Evolutionary conservation across 2,888 invertebrate genomes (phyloP).

Genomic region (Thera obeliscata): DNA sequence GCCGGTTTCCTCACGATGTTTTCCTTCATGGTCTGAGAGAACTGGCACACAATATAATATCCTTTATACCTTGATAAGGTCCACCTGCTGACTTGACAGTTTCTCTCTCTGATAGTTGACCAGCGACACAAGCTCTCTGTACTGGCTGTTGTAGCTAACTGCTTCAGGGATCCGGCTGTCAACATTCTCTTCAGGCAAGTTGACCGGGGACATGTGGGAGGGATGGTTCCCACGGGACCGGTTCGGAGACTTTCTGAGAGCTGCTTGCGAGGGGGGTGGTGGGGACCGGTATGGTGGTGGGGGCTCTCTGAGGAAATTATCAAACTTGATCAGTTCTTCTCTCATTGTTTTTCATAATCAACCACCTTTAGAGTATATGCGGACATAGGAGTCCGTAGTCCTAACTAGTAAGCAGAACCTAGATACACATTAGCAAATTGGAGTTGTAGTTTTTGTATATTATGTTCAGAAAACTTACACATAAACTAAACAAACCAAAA

Average conservation of each 20-base stretch:
- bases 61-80: constrained; percentile 90
- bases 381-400: too few species aligned
- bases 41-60: not conserved
- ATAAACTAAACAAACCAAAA: too few species aligned
- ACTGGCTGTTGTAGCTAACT: constrained; percentile 90
- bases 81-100: constrained; percentile 94
- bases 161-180: constrained; percentile 80
- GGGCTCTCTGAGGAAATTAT: constrained; percentile 68
- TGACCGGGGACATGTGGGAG: constrained; percentile 77
- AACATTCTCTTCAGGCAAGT: constrained; percentile 62
- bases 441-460: too few species aligned
- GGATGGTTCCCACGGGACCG: constrained; percentile 61
- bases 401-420: too few species aligned
- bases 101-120: constrained; percentile 97
- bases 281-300: constrained; percentile 81
- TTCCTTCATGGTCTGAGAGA: too few species aligned
- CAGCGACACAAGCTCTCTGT: constrained; percentile 92
- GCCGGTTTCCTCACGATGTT: too few species aligned
- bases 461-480: too few species aligned
- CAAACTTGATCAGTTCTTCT: not conserved
- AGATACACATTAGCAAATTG: too few species aligned
- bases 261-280: constrained; percentile 73
- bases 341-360: too few species aligned
- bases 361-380: too few species aligned
- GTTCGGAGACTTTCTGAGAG: constrained; percentile 72